Evolutionary conservation across 2,888 invertebrate species (phyloP).

Genomic region (Lacanobia wlatinum): DNA sequence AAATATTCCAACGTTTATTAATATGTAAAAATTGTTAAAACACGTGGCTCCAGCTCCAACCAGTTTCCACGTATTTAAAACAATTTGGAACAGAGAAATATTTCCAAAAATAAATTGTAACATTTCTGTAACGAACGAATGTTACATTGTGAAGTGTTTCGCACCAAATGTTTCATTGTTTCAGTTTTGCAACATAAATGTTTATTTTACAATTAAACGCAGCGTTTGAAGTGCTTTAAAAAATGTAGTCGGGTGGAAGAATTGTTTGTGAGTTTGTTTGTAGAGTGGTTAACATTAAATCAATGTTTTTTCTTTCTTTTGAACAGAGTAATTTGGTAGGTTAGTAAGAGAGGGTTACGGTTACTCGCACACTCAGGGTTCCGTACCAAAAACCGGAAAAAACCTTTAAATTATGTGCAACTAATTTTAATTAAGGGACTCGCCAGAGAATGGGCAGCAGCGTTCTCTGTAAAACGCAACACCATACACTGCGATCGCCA

Average conservation of each 20-base stretch:
- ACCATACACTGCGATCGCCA: too few species aligned
- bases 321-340: background rate
- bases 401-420: too few species aligned
- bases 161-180: conserved; percentile 56
- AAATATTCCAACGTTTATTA: background rate
- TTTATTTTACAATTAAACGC: conserved; percentile 50
- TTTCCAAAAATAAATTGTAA: conserved; percentile 55
- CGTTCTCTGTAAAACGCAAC: too few species aligned
- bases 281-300: conserved; percentile 7
- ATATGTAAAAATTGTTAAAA: conserved; percentile 24
- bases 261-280: conserved; percentile 14
- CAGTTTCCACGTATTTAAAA: conserved; percentile 50
- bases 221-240: conserved; percentile 35
- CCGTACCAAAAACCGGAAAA: too few species aligned
- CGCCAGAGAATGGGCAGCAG: too few species aligned
- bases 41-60: conserved; percentile 16
- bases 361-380: too few species aligned
- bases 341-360: background rate
- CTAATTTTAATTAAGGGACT: too few species aligned
- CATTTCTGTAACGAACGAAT: conserved; percentile 35
- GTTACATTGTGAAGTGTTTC: conserved; percentile 34
- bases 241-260: conserved; percentile 24
- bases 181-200: conserved; percentile 45
- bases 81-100: conserved; percentile 34
- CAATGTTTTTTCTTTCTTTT: conserved; percentile 5